A percentile compares a stretch with the other conserved stretches of the same genome.
phyloP scores from a whole-genome alignment of 2,888 invertebrate species.

The Drosophila rubida region DNA sequence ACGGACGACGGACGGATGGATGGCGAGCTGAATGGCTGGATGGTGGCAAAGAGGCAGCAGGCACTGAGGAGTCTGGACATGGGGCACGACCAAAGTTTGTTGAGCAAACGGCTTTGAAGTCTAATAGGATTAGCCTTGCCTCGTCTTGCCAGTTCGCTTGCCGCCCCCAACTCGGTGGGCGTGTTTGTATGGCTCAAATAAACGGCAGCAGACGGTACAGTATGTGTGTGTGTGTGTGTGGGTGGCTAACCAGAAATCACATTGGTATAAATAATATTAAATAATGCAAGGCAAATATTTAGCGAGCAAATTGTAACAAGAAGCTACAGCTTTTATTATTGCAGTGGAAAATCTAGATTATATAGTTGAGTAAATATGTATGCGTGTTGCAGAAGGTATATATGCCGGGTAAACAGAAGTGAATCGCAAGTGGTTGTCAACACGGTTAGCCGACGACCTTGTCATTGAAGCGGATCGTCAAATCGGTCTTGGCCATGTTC shows the following conservation, averaged over 20 bases:
- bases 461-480: conserved; percentile 87
- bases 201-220: conserved; percentile 37
- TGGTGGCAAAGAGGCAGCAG: not conserved
- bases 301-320: conserved; percentile 39
- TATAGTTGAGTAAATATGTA: not conserved
- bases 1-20: not conserved
- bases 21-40: too few relatives aligned
- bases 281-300: conserved; percentile 68
- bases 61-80: conserved; percentile 45
- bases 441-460: conserved; percentile 44
- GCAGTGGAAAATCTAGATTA: conserved; percentile 9
- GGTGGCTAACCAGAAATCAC: conserved; percentile 32
- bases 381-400: not conserved
- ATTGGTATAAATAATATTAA: conserved; percentile 61
- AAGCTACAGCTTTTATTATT: conserved; percentile 39
- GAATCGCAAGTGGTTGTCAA: not conserved
- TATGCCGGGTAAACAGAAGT: conserved; percentile 4
- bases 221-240: conserved; percentile 24
- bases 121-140: conserved; percentile 74
- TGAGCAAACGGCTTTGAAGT: conserved; percentile 75
- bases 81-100: conserved; percentile 67
- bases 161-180: conserved; percentile 43
- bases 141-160: not conserved
- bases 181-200: conserved; percentile 59
- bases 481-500: conserved; percentile 89